Conservation (phyloP, 2,113 vertebrate genomes). For the Poecile atricapillus region DNA sequence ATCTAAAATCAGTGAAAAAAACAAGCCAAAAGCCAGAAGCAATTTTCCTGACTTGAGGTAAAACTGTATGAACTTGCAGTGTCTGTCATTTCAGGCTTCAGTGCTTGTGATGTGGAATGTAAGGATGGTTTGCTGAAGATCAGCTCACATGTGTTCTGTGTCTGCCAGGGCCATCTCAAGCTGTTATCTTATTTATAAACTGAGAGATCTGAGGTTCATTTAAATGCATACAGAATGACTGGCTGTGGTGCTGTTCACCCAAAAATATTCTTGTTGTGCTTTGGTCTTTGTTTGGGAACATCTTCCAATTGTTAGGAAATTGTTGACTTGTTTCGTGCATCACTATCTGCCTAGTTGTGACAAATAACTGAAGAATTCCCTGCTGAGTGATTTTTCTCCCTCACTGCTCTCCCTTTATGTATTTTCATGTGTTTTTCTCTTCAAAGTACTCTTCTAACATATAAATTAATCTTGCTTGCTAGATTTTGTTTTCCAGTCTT, state of each 20-base stretch:
- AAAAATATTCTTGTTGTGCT: neutral
- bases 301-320: neutral
- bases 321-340: neutral
- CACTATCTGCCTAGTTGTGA: neutral
- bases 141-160: neutral
- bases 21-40: neutral
- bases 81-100: neutral
- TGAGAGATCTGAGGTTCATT: neutral
- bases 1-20: neutral
- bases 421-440: conserved; percentile 27
- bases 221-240: neutral
- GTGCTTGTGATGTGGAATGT: neutral
- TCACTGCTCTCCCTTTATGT: neutral
- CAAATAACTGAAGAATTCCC: neutral
- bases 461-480: conserved; percentile 19
- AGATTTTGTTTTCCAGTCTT: conserved; percentile 9
- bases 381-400: neutral
- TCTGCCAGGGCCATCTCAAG: neutral
- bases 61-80: neutral
- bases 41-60: neutral
- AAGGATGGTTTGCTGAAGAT: neutral
- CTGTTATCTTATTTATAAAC: neutral
- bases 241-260: neutral
- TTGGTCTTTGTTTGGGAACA: neutral
- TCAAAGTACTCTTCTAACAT: neutral